Evolutionary conservation across 2,797 vertebrate genomes (phyloP).

Genomic region (Lepilemur ruficaudatus): DNA sequence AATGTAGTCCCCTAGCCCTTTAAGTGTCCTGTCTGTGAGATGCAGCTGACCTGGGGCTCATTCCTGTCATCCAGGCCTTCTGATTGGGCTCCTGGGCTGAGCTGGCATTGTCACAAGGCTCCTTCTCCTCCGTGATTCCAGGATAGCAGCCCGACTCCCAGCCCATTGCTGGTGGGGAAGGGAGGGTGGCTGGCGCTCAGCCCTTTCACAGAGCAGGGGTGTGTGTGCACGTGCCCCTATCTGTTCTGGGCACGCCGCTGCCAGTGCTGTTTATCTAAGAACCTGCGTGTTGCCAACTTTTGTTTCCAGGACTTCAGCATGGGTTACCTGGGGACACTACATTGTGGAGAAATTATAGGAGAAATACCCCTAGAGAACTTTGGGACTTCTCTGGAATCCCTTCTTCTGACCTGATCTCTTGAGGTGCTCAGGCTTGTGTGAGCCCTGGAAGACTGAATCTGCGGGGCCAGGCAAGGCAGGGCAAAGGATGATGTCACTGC

Average conservation of each 20-base stretch:
- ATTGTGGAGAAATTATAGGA: background rate
- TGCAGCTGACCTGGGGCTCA: background rate
- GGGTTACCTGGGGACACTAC: constrained; percentile 1
- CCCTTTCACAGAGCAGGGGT: background rate
- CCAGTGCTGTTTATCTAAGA: background rate
- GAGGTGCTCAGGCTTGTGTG: background rate
- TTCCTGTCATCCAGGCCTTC: background rate
- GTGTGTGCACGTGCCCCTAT: background rate
- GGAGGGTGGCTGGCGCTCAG: accelerated
- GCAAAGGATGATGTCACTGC: background rate
- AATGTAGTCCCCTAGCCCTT: background rate
- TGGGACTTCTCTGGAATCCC: background rate
- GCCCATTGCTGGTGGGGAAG: background rate
- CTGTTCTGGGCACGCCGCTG: background rate
- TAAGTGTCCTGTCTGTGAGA: background rate
- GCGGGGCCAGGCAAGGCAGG: background rate
- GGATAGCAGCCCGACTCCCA: background rate
- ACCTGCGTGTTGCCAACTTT: background rate
- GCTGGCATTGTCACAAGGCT: background rate
- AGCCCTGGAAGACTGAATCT: background rate
- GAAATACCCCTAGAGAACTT: background rate
- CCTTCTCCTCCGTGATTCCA: background rate
- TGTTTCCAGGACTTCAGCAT: constrained; percentile 18
- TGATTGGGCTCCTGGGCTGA: background rate
- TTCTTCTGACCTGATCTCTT: constrained; percentile 8